Base-by-base conservation (phyloP, 1,140 invertebrate species). In the Uloborus diversus region DNA sequence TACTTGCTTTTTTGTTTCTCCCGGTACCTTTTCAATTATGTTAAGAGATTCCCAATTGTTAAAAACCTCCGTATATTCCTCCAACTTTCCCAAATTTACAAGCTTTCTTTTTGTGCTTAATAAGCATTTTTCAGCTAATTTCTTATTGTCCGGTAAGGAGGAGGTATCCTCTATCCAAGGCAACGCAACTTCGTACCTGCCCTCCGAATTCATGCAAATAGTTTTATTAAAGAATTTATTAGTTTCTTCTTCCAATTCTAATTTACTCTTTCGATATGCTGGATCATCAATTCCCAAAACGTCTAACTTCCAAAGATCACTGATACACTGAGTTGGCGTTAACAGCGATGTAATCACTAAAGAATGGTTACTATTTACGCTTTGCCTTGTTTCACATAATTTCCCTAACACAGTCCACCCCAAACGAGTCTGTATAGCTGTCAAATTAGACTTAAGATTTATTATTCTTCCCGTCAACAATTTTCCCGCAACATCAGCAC, bases 281-380 rank as follows among this genome's bases (percentile, higher is more conserved):
- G 35, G 25, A 13, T 30, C 64, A 3, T 9, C 27, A 27, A 49
- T 68, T 25, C 64, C 64, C 27, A 68, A 68, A 25, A 49, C 25
- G 27, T 68, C 42, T 30, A 47, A 49, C n/a, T 49, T 68, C 64
- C 64, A 68, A 3, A 68, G n/a, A 51, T 68, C 25, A 27, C 11
- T 27, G 27, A 68, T 5, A 27, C 14, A 25, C 17, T 27, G 23
- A 68, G 47, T 20, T 13, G 17, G 47, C 3, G 13, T 42, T 4
- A 68, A 25, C 23, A 68, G 37, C 25, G 64, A 68, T 5, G 57
- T 27, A 27, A 25, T 61, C 5, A 68, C 5, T 3, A 47, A 27
- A 9, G 23, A 68, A 30, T n/a, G n/a, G n/a, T n/a, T n/a, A n/a
- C n/a, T n/a, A 42, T 42, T 17, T 9, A 17, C 7, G 37, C 17